A percentile compares a stretch with the other conserved stretches of the same genome.
Evolutionary conservation across 2,888 invertebrate genomes (phyloP).

Genomic region (Amorpha juglandis): DNA sequence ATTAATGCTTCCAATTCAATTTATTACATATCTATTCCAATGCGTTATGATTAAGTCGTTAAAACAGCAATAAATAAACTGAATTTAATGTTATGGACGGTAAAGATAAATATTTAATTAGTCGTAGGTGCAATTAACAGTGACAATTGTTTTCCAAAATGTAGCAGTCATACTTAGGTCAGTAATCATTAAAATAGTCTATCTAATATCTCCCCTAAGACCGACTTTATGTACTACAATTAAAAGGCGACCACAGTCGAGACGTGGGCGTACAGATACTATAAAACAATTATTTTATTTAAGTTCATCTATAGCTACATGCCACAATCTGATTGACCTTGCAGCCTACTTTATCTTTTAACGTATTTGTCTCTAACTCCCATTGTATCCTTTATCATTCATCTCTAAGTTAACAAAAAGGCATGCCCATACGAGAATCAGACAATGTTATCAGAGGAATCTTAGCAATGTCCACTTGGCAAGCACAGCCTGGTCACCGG

Average conservation of each 20-base stretch:
- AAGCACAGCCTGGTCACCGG: conserved; percentile 38
- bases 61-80: too few relatives aligned
- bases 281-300: not conserved
- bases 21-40: too few relatives aligned
- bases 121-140: too few relatives aligned
- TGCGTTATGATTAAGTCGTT: too few relatives aligned
- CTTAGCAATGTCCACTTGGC: conserved; percentile 37
- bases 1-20: too few relatives aligned
- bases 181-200: too few relatives aligned
- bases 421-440: conserved; percentile 14
- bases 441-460: conserved; percentile 29
- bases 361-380: not conserved
- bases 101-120: too few relatives aligned
- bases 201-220: not conserved
- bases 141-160: too few relatives aligned
- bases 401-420: conserved; percentile 15
- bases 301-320: not conserved
- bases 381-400: conserved; percentile 16
- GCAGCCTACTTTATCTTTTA: conserved; percentile 15
- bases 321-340: conserved; percentile 1
- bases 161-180: too few relatives aligned
- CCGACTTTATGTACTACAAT: not conserved
- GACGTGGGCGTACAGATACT: not conserved
- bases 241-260: not conserved
- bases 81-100: too few relatives aligned